Base-by-base conservation (phyloP, 2,113 vertebrate species). In the Oreocharis arfaki region DNA sequence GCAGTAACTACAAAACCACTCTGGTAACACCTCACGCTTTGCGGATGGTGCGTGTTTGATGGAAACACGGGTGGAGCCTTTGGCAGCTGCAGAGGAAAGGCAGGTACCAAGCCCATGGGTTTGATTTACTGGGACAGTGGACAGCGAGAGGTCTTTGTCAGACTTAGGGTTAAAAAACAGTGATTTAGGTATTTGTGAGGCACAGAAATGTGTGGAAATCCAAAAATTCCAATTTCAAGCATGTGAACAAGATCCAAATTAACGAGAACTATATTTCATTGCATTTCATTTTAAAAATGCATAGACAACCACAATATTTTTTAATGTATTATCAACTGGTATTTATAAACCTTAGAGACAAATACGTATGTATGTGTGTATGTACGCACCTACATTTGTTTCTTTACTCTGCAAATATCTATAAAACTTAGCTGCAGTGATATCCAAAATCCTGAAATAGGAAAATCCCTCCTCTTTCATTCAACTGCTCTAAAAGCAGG, bases 361-460 rank as follows among this genome's bases (percentile, higher is more conserved):
- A 52, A 27, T n/a, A 30, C 2, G 9, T 16, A 1, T 9, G 8
- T 32, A 5, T 13, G 26, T 32, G 5, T 12, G 26, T 6, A 4
- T 41, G 12, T 8, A 10, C 26, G 14, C 24, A 28, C 14, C 27
- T 14, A 4, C 19, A 46, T 59, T 28, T 75, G 35, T 30, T 71
- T 37, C 39, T 67, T 68, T 56, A 33, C 19, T 75, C 64, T 75
- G 22, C 39, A 63, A 60, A 44, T 44, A 68, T 2, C 30, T 16
- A 10, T 3, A 78, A 52, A 84, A 82, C 27, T 30, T 33, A 39
- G 30, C 30, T 59, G 30, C 42, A 67, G n/a, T 47, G 32, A 14
- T 49, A 84, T 14, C 13, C 1, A 7, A 57, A 68, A 75, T 30
- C n/a, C 15, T 41, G 49, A 68, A 35, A 60, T 0, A 60, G 39